Percentiles rank a stretch among this genome's conserved stretches.
phyloP scores from a whole-genome alignment of 2,888 invertebrate species.

The Platerodrilus igneus region DNA sequence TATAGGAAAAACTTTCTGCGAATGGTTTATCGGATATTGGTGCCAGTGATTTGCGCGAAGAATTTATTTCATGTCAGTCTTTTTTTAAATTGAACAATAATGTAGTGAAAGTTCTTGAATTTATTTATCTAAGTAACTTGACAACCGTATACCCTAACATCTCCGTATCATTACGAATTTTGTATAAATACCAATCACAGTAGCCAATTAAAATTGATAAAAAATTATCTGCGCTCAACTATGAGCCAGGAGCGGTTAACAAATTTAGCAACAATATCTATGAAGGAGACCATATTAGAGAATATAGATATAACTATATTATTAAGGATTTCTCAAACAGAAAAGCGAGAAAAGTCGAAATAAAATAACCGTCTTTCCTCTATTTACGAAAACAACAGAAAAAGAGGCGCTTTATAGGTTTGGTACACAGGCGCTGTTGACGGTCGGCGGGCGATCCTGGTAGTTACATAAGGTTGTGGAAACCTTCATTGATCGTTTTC shows the following conservation, averaged over 20 bases:
- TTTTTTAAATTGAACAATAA: no score
- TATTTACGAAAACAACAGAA: no score
- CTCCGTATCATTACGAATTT: slow-evolving; percentile 17
- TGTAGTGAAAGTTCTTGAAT: slow-evolving; percentile 8
- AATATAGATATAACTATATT: slow-evolving; percentile 19
- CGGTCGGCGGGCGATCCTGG: no score
- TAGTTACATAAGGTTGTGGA: no score
- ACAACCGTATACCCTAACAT: slow-evolving; percentile 14
- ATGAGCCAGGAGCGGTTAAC: slow-evolving; percentile 22
- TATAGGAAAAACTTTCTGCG: slow-evolving; percentile 19
- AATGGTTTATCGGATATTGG: no score
- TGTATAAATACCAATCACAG: slow-evolving; percentile 13
- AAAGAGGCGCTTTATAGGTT: no score
- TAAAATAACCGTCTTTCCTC: slow-evolving; percentile 22
- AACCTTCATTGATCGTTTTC: no score
- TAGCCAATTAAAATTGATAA: slow-evolving; percentile 14
- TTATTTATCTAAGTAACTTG: no score
- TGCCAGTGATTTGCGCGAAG: no score
- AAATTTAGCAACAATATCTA: slow-evolving; percentile 27
- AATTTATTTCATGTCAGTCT: no score
- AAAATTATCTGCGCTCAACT: slow-evolving; percentile 16
- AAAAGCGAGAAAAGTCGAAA: slow-evolving; percentile 21
- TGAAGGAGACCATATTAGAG: slow-evolving; percentile 22
- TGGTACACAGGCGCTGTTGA: no score
- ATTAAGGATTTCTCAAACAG: slow-evolving; percentile 25